phyloP scores from a whole-genome alignment of 1,140 invertebrate genomes.

The Lordiphosa clarofinis region DNA sequence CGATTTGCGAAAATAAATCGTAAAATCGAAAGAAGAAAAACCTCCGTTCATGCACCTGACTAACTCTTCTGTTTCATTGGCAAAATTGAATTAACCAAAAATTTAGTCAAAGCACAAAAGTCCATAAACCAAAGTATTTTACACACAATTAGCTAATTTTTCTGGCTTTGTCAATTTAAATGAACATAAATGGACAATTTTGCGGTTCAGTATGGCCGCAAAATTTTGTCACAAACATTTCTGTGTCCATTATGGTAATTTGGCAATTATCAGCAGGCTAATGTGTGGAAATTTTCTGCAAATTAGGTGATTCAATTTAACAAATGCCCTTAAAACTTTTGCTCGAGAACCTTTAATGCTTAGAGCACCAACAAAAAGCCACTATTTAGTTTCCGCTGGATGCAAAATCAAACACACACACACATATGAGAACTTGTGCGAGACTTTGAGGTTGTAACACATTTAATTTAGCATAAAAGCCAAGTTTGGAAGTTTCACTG shows the following conservation, averaged over 20 bases:
- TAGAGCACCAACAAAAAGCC: background rate
- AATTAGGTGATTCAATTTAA: conserved; percentile 1
- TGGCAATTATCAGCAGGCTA: conserved; percentile 1
- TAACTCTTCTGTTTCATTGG: conserved; percentile 5
- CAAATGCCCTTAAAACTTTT: background rate
- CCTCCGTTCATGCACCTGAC: conserved; percentile 1
- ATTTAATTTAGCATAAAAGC: conserved; percentile 54
- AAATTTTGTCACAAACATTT: conserved; percentile 5
- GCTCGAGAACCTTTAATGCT: background rate
- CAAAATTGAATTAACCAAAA: conserved; percentile 9
- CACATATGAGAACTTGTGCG: background rate
- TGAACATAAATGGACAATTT: conserved; percentile 3
- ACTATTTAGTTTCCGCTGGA: background rate
- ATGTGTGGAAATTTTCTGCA: background rate
- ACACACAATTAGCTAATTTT: conserved; percentile 11
- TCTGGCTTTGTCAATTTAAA: background rate
- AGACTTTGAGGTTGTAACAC: conserved; percentile 12
- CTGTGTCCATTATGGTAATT: background rate
- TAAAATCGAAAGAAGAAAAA: conserved; percentile 7
- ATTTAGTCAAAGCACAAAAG: background rate
- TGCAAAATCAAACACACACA: background rate
- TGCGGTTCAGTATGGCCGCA: conserved; percentile 4
- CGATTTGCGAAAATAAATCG: conserved; percentile 14
- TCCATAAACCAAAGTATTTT: conserved; percentile 9
- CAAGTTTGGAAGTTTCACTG: conserved; percentile 17